These are phyloP conservation scores for Drosophila mercatorum DNA, from an alignment of 2,888 invertebrate genomes.

Conservation along the genomic window DNA sequence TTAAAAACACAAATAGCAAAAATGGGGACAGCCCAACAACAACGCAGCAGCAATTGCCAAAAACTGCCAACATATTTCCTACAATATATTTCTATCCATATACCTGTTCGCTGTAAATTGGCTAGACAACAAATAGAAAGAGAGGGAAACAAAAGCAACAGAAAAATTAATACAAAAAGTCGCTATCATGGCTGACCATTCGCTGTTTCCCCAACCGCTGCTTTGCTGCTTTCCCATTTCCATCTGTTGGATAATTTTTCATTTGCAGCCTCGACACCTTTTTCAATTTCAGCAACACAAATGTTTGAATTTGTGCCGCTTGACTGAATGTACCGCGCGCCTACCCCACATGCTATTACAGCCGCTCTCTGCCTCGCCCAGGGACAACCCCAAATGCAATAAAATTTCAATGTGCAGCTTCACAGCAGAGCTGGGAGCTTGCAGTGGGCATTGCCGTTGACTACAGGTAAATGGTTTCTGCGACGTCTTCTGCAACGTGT, in stretches of 20 bases:
- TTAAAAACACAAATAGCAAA: constrained; percentile 21
- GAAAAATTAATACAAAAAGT: constrained; percentile 62
- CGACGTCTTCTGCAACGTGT: constrained; percentile 43
- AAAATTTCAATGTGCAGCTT: constrained; percentile 72
- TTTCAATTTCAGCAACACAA: constrained; percentile 78
- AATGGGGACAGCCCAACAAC: neutral
- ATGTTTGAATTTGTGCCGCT: constrained; percentile 70
- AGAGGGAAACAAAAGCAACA: neutral
- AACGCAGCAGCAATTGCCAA: constrained; percentile 44
- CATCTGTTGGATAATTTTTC: constrained; percentile 66
- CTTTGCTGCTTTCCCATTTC: neutral
- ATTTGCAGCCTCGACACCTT: constrained; percentile 77
- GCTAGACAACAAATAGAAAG: constrained; percentile 45
- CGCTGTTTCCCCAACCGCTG: neutral
- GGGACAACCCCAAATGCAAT: constrained; percentile 50
- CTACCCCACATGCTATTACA: no score
- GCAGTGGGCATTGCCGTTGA: neutral
- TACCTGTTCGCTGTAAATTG: constrained; percentile 33
- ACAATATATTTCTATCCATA: neutral
- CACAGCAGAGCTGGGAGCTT: constrained; percentile 7
- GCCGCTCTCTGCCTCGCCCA: neutral
- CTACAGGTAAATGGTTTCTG: constrained; percentile 47
- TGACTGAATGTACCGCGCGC: constrained; percentile 46
- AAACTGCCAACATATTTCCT: constrained; percentile 13
- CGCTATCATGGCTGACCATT: constrained; percentile 56